phyloP scores from a whole-genome alignment of 2,797 vertebrate genomes.

The Philypnodon macrostomus region DNA sequence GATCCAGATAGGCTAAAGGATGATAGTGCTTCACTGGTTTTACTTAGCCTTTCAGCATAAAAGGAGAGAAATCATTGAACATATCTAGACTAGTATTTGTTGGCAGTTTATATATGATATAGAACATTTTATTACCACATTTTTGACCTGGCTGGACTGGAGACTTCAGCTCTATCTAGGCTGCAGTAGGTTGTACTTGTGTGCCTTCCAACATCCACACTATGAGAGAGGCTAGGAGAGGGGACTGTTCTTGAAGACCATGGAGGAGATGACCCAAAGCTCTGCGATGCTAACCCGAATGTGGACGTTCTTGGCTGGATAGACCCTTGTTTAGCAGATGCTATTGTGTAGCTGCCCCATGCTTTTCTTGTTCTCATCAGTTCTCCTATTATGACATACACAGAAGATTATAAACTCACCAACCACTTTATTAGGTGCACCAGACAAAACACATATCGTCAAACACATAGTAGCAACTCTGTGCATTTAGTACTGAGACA shows the following conservation, averaged over 20 bases:
- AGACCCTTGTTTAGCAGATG: conserved; percentile 14
- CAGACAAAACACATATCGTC: no score
- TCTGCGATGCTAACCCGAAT: conserved; percentile 16
- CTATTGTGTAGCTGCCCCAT: conserved; percentile 68
- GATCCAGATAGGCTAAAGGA: conserved; percentile 24
- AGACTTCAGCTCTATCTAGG: conserved; percentile 6
- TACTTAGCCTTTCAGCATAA: conserved; percentile 13
- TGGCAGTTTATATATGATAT: no score
- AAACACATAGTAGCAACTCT: no score
- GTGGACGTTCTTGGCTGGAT: conserved; percentile 27
- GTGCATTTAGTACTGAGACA: no score
- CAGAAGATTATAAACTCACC: no score
- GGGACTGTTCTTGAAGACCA: conserved; percentile 19
- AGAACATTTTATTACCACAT: no score
- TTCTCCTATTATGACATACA: conserved; percentile 65
- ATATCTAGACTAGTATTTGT: no score
- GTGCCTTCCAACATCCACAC: conserved; percentile 5
- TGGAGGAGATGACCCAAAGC: conserved; percentile 36
- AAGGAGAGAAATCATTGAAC: background rate
- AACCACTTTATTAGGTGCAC: no score
- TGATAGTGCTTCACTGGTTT: conserved; percentile 10
- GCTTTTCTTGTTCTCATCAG: conserved; percentile 70
- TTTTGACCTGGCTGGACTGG: conserved; percentile 45
- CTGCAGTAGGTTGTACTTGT: conserved; percentile 1
- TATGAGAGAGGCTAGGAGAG: conserved; percentile 12